Conservation (phyloP, 2,113 vertebrate genomes). For the Psettodes erumei region DNA sequence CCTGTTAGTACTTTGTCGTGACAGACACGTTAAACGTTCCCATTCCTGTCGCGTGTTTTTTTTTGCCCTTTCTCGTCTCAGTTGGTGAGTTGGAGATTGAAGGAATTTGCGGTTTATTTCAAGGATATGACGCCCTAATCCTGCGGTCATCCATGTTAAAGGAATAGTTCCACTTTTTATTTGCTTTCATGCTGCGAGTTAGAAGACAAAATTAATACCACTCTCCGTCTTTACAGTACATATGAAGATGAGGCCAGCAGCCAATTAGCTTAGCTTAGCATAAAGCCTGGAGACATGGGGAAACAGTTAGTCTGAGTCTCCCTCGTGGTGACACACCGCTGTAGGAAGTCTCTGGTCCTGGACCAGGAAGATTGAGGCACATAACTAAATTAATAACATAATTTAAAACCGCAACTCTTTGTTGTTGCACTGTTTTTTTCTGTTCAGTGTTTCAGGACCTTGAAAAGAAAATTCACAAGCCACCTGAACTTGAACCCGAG, state of each 20-base stretch:
- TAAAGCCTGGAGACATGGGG: not conserved
- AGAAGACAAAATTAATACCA: not conserved
- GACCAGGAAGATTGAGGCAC: not conserved
- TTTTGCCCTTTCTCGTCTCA: not conserved
- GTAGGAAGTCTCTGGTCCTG: too few species aligned
- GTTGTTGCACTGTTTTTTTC: too few species aligned
- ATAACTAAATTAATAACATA: too few species aligned
- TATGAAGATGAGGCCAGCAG: not conserved
- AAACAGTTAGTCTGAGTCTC: not conserved
- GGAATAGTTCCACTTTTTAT: not conserved
- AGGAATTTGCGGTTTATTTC: conserved; percentile 19
- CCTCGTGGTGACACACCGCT: not conserved
- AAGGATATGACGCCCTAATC: not conserved
- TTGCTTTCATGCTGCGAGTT: not conserved
- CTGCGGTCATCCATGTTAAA: not conserved
- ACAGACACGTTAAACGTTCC: conserved; percentile 34
- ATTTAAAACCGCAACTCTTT: too few species aligned
- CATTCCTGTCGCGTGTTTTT: conserved; percentile 5
- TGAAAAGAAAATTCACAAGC: too few species aligned
- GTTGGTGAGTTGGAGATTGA: not conserved
- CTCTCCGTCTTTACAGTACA: not conserved
- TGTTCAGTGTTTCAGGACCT: too few species aligned
- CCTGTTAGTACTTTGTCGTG: not conserved
- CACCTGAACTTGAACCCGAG: too few species aligned
- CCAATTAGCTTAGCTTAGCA: not conserved